These are phyloP conservation scores for Bugula neritina DNA, from an alignment of 2,888 invertebrate genomes.

Conservation along the genomic window DNA sequence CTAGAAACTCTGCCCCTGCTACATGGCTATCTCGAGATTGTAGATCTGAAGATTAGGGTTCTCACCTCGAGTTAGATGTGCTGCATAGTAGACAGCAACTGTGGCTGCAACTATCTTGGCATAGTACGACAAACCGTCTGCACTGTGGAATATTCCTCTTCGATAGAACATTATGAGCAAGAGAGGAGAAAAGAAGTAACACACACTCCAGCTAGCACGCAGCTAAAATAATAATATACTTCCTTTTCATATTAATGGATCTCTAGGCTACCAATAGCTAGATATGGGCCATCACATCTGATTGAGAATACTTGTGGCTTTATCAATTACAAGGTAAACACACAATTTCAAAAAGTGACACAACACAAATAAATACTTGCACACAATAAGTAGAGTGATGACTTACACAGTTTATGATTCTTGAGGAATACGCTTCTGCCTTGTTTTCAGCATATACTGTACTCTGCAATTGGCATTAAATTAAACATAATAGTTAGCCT, in stretches of 20 bases:
- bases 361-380: too few species aligned
- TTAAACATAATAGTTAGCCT: too few species aligned
- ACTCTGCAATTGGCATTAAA: too few species aligned
- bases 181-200: conserved; percentile 8
- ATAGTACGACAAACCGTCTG: conserved; percentile 3
- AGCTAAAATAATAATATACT: conserved; percentile 6
- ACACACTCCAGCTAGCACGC: conserved; percentile 9
- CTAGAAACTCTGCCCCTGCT: too few species aligned
- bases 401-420: conserved; percentile 13
- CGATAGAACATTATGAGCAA: neutral
- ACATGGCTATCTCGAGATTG: too few species aligned
- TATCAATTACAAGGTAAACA: neutral
- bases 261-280: too few species aligned
- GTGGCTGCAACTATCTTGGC: conserved; percentile 7
- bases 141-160: neutral
- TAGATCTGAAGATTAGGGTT: too few species aligned
- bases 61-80: conserved; percentile 7
- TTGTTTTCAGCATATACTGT: conserved; percentile 3
- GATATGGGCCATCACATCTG: neutral
- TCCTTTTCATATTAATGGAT: too few species aligned
- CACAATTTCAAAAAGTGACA: too few species aligned
- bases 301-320: neutral
- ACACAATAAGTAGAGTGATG: neutral
- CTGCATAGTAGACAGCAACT: neutral
- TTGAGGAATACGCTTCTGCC: neutral